Evolutionary conservation across 2,797 vertebrate genomes (phyloP), one percentile per base, ranked within the genome.

Genomic region (Pteropus rufus): DNA sequence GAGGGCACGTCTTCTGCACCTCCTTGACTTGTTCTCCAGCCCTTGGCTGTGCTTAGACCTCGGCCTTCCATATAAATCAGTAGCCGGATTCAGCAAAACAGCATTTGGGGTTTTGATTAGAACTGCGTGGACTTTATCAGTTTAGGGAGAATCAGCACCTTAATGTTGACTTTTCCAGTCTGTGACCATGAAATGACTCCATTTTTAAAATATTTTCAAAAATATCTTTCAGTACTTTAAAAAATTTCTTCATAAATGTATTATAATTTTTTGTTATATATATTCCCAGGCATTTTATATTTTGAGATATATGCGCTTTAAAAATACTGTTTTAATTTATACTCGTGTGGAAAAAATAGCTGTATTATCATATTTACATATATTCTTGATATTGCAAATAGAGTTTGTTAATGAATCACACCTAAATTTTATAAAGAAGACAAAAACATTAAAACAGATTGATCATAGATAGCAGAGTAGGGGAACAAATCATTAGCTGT

Each of bases 281-380:
- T 92, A 75, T 72, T 92, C 29, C n/a, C 44, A 86, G 36, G 34
- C 75, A 14, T 85, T 56, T 75, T 80, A 80, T 26, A 41, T 29
- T 80, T 54, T 67, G 36, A 41, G 26, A 26, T 39, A 23, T n/a
- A 23, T 29, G 19, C 60, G 24, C 46, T 94, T 97, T 98, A 95
- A 98, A 98, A 97, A 97, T 96, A 95, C 16, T 94, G 83, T 97
- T 98, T 98, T 98, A 98, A 98, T 98, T 98, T 97, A 44, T 92
- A 97, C 85, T 97, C 87, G 62, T 86, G 89, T 90, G 91, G 58
- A 97, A 97, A 96, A 81, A 97, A 92, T 41, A 36, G 62, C 69
- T 94, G 64, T 90, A 81, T 82, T 92, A 93, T 96, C 65, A 84
- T 94, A 95, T 76, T 97, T 94, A 94, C 62, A 83, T 73, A 83